Conservation (phyloP, 2,797 vertebrate species). For the Propithecus deckenii region DNA sequence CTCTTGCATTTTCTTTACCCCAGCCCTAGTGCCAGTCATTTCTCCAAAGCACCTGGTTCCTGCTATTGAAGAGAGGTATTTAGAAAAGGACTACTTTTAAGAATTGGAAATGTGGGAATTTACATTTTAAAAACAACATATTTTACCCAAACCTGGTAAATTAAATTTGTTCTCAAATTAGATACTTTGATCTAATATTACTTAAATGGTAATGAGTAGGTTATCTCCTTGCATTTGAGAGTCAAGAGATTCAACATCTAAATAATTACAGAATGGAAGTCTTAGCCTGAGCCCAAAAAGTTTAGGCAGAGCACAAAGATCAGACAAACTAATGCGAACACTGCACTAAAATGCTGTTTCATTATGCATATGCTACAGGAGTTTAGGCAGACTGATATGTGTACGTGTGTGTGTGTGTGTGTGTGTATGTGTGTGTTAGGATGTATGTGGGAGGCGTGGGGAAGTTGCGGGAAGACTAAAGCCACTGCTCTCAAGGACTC, state of each 20-base stretch:
- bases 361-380: not conserved
- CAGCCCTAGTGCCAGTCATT: not conserved
- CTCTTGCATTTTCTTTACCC: not conserved
- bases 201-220: not conserved
- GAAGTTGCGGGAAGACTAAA: not conserved
- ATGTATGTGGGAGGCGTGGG: not conserved
- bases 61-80: not conserved
- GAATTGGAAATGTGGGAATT: not conserved
- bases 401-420: too few species aligned
- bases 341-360: not conserved
- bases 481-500: not conserved
- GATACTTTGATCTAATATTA: not conserved
- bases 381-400: not conserved
- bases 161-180: not conserved
- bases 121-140: not conserved
- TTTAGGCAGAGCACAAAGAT: not conserved
- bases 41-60: not conserved
- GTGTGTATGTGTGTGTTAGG: fast-evolving
- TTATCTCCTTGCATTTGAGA: not conserved
- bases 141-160: not conserved
- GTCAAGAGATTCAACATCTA: not conserved
- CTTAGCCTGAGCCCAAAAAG: not conserved
- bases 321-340: not conserved
- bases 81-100: not conserved
- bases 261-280: not conserved